Evolutionary conservation across 2,113 vertebrate species (phyloP).

Genomic region (Clarias magur): DNA sequence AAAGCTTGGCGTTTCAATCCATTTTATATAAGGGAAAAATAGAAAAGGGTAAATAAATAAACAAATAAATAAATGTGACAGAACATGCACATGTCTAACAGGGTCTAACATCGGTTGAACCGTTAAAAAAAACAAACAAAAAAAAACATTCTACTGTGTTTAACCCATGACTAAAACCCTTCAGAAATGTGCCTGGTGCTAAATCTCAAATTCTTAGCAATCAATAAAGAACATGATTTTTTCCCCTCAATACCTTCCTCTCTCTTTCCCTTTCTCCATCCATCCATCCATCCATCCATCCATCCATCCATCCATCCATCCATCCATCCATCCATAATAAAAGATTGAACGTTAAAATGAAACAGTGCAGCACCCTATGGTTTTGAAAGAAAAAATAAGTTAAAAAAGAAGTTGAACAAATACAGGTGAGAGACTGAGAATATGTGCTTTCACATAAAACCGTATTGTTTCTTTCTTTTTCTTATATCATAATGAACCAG

Average conservation of each 20-base stretch:
- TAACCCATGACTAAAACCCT: neutral
- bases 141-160: neutral
- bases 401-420: neutral
- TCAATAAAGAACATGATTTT: neutral
- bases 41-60: too few species aligned
- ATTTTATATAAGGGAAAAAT: too few species aligned
- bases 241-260: too few species aligned
- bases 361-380: neutral
- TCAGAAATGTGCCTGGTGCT: neutral
- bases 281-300: neutral
- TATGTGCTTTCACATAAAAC: neutral
- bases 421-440: neutral
- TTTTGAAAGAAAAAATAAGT: neutral
- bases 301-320: neutral
- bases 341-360: neutral
- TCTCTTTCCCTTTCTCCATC: too few species aligned
- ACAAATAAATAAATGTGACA: too few species aligned
- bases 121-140: too few species aligned
- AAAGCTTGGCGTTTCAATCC: too few species aligned
- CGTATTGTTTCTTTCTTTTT: neutral
- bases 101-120: too few species aligned
- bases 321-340: neutral
- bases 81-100: too few species aligned
- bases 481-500: neutral
- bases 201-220: neutral